Conservation (phyloP, 2,888 invertebrate species). For the Falcaria lacertinaria region DNA sequence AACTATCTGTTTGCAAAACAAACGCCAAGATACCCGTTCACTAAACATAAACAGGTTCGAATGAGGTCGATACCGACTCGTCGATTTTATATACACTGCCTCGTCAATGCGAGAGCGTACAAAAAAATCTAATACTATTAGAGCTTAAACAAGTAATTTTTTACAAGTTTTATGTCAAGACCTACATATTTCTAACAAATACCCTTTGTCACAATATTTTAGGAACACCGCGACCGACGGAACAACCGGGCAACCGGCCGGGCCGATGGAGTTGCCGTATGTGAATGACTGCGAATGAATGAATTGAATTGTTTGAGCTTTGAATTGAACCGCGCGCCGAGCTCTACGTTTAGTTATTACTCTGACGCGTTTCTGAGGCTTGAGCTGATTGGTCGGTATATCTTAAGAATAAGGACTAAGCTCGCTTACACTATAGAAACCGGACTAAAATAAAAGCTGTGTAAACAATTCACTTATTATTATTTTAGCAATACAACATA, state of each 20-base stretch:
- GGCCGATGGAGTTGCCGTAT: slow-evolving; percentile 26
- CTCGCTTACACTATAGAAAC: no score
- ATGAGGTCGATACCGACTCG: slow-evolving; percentile 38
- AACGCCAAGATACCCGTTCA: slow-evolving; percentile 58
- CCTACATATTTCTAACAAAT: slow-evolving; percentile 38
- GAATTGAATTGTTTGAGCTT: slow-evolving; percentile 7
- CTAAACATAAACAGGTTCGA: slow-evolving; percentile 63
- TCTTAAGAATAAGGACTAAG: no score
- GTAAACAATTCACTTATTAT: no score
- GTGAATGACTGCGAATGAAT: slow-evolving; percentile 16
- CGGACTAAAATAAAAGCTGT: no score
- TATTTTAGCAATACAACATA: no score
- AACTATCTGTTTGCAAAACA: slow-evolving; percentile 69
- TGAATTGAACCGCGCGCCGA: not conserved
- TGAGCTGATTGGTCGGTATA: no score
- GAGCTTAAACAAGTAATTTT: slow-evolving; percentile 19
- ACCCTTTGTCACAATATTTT: slow-evolving; percentile 33
- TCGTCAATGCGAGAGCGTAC: slow-evolving; percentile 3
- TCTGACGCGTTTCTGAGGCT: no score
- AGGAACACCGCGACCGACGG: no score
- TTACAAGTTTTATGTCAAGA: slow-evolving; percentile 45
- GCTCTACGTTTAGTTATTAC: no score
- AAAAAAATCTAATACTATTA: slow-evolving; percentile 10
- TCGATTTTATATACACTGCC: not conserved
- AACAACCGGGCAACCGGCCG: slow-evolving; percentile 15